Conservation (phyloP, 1,140 invertebrate species). For the Apolygus lucorum region DNA sequence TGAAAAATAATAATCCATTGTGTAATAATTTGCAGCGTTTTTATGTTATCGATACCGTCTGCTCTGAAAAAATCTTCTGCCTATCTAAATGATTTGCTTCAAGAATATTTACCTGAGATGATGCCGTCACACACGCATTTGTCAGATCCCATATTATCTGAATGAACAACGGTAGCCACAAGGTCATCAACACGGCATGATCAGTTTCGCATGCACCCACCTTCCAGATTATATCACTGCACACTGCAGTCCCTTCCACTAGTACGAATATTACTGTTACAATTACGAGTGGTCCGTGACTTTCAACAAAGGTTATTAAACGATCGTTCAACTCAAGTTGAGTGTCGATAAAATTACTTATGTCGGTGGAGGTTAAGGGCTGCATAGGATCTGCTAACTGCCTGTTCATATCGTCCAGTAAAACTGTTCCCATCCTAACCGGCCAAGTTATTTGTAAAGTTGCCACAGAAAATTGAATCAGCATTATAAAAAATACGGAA, state of each 20-base stretch:
- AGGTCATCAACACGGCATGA: not conserved
- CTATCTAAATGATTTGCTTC: not conserved
- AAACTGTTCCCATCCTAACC: not conserved
- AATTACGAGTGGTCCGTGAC: not conserved
- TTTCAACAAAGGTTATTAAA: not conserved
- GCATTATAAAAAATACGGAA: not conserved
- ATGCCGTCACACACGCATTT: not conserved
- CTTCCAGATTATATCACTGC: not conserved
- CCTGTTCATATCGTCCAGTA: not conserved
- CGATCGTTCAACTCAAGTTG: too few relatives aligned
- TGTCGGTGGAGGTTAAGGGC: not conserved
- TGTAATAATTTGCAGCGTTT: not conserved
- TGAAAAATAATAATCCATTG: not conserved
- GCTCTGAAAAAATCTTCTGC: too few relatives aligned
- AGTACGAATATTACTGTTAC: not conserved
- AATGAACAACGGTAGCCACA: not conserved
- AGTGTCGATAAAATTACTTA: not conserved
- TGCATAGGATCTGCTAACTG: not conserved
- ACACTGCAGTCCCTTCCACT: not conserved
- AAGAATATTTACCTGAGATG: not conserved
- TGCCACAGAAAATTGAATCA: not conserved
- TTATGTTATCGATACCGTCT: not conserved
- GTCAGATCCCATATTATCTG: not conserved
- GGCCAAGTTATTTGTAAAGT: not conserved
- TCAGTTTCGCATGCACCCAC: not conserved